Evolutionary conservation across 30 jellyfish, hydroid and myxozoan species (phyloP).

Genomic region (Rhopilema esculentum): DNA sequence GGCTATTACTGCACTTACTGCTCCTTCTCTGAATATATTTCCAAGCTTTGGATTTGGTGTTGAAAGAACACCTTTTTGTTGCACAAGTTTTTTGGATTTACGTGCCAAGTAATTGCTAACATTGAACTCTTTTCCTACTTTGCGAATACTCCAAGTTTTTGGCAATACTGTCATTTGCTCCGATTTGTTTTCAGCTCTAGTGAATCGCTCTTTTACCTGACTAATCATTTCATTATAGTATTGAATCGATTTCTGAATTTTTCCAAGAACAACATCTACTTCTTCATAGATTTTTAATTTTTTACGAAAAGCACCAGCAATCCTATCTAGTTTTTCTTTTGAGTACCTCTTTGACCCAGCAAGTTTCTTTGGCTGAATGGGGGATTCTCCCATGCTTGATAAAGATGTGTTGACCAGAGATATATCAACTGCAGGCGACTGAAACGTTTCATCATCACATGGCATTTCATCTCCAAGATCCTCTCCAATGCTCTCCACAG

Average conservation of each 20-base stretch:
- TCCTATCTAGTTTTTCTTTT: constrained; percentile 18
- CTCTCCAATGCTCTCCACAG: constrained; percentile 14
- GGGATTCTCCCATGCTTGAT: constrained; percentile 26
- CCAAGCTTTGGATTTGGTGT: constrained; percentile 50
- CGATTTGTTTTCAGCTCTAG: background rate
- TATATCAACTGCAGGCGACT: constrained; percentile 16
- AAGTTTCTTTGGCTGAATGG: constrained; percentile 31
- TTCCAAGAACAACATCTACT: background rate
- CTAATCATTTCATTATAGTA: background rate
- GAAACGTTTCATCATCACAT: constrained; percentile 24
- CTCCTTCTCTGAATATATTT: background rate
- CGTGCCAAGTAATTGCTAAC: constrained; percentile 29
- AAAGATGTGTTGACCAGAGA: constrained; percentile 5
- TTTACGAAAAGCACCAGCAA: constrained; percentile 15
- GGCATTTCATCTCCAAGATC: constrained; percentile 3
- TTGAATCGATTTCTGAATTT: background rate
- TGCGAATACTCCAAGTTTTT: constrained; percentile 8
- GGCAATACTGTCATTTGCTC: constrained; percentile 15
- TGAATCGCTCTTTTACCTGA: constrained; percentile 6
- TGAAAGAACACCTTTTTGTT: constrained; percentile 37
- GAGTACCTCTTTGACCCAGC: constrained; percentile 13
- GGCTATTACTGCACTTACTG: background rate
- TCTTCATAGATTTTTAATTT: background rate
- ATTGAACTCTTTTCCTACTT: constrained; percentile 36
- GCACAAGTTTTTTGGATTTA: constrained; percentile 25